Base-by-base conservation (phyloP, 2,797 vertebrate genomes). In the Falco biarmicus region DNA sequence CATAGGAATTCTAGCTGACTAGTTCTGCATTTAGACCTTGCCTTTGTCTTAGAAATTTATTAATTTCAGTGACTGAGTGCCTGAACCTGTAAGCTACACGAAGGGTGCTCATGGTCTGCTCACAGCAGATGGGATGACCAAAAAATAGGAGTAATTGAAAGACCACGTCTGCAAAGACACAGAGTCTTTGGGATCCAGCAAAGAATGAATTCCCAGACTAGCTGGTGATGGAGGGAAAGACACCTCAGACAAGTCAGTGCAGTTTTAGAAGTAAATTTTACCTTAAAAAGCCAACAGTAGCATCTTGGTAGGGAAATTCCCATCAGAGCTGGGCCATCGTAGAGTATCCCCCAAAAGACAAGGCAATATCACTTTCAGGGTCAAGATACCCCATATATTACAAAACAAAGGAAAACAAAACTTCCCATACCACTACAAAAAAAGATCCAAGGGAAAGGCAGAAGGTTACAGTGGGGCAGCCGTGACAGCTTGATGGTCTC, bases 301-400 rank as follows among this genome's bases (percentile, higher is more conserved):
- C 19, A 2, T 22, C 24, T 32, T 21, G 12, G 2, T 21, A 56
- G 28, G 45, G 64, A 68, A 89, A 73, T 47, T 37, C 34, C 47
- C 10, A 0, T 14, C 76, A 16, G 51, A 74, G 43, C 34, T 7
- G 2, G n/a, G 13, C 15, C 6, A 3, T 6, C 3, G 0, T 2
- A 25, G 28, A 21, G 0, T 1, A 11, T 8, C 22, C 12, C 13
- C 25, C 16, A 9, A n/a, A 81, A 78, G 47, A 47, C 47, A 51
- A 56, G 39, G 34, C 21, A 26, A 12, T 28, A 18, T 10, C 41
- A 34, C 5, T 31, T 54, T 8, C 15, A 47, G 53, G 17, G 43
- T 14, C 15, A 13, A 22, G 3, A 32, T n/a, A 26, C 21, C 9
- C 2, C 5, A 8, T 1, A 1, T 4, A 5, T 9, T 37, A 20